Base-by-base conservation (phyloP, 2,888 invertebrate species). In the Halictus ligatus region DNA sequence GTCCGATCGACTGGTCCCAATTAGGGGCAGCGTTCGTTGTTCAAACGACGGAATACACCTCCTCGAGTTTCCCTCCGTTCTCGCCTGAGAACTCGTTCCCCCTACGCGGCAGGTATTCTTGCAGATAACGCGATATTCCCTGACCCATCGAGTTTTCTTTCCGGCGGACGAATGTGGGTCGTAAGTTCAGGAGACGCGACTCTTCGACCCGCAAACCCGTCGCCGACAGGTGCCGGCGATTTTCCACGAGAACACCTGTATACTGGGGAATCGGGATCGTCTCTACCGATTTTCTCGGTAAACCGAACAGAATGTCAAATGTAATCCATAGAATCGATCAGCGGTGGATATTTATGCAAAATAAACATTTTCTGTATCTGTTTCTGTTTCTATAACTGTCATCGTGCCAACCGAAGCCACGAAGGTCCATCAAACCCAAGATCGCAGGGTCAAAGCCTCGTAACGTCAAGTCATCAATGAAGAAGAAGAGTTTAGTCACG, bases 161-260 rank as follows among this genome's bases (percentile, higher is more conserved):
- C 48, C 76, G 67, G 8, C 58, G 71, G 43, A 25, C 21, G 78
- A 67, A 91, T 86, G 76, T 91, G 75, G 91, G 91, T 88, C 91
- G 84, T 82, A 92, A 91, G 91, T 91, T 92, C 91, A 92, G 84
- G 80, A 86, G 64, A 78, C 78, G 75, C 76, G 43, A 80, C 82
- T 73, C n/a, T 50, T 79, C 80, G 88, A 77, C 75, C 86, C 78
- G 85, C 77, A 64, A 76, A 81, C 81, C n/a, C 54, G 18, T 54
- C 43, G 43, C 12, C 74, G 58, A 71, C 75, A n/a, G 75, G 75
- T 83, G 43, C 7, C n/a, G 5, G 0, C 18, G 74, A 50, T 75
- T 71, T n/a, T 40, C 64, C 48, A 12, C 21, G 25, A 58, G 29
- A 21, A 13, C 43, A 21, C 15, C 43, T 54, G 25, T 15, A 29